Conservation (phyloP, 2,888 invertebrate genomes). For the Sialis fuliginosa region DNA sequence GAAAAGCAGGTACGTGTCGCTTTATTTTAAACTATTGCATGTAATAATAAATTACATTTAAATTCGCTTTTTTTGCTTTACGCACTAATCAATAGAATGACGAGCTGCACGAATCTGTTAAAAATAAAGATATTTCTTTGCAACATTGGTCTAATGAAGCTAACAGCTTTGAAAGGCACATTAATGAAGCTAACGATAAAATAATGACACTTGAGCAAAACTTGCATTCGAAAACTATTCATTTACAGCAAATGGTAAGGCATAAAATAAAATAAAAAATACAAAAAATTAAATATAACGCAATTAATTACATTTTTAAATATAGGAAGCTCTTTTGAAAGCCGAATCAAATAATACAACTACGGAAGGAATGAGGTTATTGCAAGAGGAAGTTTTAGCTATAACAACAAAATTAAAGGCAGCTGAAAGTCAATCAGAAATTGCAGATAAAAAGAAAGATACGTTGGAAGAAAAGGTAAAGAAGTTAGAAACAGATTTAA, state of each 20-base stretch:
- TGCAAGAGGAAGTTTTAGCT: slow-evolving; percentile 19
- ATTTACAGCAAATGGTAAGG: slow-evolving; percentile 42
- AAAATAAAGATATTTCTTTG: neutral
- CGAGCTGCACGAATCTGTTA: too few relatives aligned
- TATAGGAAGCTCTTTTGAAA: neutral
- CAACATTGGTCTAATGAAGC: neutral
- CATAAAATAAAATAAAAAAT: slow-evolving; percentile 1
- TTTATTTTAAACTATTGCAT: neutral
- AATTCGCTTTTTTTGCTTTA: too few relatives aligned
- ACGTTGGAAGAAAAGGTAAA: slow-evolving; percentile 31
- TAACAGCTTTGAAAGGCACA: slow-evolving; percentile 18
- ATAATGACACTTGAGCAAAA: slow-evolving; percentile 38
- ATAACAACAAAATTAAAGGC: slow-evolving; percentile 20
- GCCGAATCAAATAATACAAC: slow-evolving; percentile 10
- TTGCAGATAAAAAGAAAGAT: slow-evolving; percentile 16
- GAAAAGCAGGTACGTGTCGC: slow-evolving; percentile 35
- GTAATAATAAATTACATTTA: too few relatives aligned
- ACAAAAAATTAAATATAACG: neutral
- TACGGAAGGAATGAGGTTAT: slow-evolving; percentile 12
- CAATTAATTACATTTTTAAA: neutral
- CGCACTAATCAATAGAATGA: too few relatives aligned
- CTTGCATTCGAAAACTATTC: slow-evolving; percentile 37
- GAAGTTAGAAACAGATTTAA: slow-evolving; percentile 42
- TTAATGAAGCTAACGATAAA: slow-evolving; percentile 39
- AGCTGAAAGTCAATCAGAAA: slow-evolving; percentile 14